A percentile compares a stretch with the other conserved stretches of the same genome.
Conservation (phyloP, 2,888 invertebrate species). For the Brachyptera putata region DNA sequence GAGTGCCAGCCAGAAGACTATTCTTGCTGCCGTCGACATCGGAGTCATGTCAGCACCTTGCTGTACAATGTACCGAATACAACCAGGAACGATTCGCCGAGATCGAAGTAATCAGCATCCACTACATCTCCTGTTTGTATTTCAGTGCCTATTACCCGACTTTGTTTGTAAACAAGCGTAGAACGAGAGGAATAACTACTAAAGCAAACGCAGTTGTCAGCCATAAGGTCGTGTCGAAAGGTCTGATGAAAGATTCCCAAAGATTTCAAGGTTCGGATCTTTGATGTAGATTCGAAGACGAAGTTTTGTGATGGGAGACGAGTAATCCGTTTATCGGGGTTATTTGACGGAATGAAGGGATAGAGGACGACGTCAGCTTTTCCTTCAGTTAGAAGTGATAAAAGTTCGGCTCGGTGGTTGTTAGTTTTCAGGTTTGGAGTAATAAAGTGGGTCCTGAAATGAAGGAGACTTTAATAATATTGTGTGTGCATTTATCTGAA, state of each 20-base stretch:
- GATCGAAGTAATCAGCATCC: not conserved
- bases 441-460: not conserved
- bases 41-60: not conserved
- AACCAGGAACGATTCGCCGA: conserved; percentile 2
- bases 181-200: not conserved
- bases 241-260: conserved; percentile 1
- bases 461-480: too few relatives aligned
- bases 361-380: not conserved
- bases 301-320: not conserved
- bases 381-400: not conserved
- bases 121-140: not conserved
- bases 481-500: too few relatives aligned
- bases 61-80: not conserved
- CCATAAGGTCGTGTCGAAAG: not conserved
- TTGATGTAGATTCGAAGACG: conserved; percentile 3
- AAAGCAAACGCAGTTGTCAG: not conserved
- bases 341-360: not conserved
- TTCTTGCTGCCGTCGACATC: conserved; percentile 2
- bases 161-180: conserved; percentile 2
- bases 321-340: not conserved
- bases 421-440: not conserved
- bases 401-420: not conserved
- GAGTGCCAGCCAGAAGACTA: conserved; percentile 2
- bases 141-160: not conserved
- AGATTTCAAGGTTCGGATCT: conserved; percentile 3